Percentiles rank a stretch among this genome's conserved stretches.
Conservation (phyloP, 2,113 vertebrate genomes). For the Muntiacus reevesi region DNA sequence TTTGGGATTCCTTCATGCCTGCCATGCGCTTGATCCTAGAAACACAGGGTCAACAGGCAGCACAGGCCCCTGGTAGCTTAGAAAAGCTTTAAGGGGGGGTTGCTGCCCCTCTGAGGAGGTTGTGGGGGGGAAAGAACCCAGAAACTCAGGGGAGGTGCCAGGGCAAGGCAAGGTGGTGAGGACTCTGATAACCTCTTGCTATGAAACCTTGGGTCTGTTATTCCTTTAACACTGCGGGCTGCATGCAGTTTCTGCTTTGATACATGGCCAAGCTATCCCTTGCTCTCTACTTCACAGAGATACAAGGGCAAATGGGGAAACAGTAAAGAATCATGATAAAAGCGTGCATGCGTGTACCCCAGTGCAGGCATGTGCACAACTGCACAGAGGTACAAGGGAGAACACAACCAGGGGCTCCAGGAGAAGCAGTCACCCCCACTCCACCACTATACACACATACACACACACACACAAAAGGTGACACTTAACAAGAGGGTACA, state of each 20-base stretch:
- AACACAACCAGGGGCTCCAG: background rate
- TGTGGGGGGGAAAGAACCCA: background rate
- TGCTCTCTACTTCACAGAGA: background rate
- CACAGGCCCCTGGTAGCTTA: background rate
- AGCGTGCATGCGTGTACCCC: background rate
- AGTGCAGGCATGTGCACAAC: background rate
- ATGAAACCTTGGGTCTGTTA: background rate
- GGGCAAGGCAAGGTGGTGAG: background rate
- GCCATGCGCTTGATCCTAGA: constrained; percentile 98
- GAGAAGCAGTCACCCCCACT: background rate
- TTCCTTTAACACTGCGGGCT: background rate
- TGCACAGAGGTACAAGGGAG: background rate
- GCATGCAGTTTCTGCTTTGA: background rate
- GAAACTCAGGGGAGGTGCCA: background rate
- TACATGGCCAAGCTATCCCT: background rate
- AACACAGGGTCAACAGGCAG: constrained; percentile 36
- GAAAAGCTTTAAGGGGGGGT: background rate
- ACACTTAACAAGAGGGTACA: background rate
- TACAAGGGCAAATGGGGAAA: background rate
- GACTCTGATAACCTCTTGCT: background rate
- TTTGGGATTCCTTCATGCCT: constrained; percentile 99
- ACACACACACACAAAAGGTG: background rate
- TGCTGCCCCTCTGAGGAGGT: background rate
- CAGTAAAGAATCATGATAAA: background rate
- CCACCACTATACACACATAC: background rate